Evolutionary conservation across 2,797 vertebrate genomes (phyloP), one percentile per base, ranked within the genome.

Genomic region (Rhabdomys pumilio): DNA sequence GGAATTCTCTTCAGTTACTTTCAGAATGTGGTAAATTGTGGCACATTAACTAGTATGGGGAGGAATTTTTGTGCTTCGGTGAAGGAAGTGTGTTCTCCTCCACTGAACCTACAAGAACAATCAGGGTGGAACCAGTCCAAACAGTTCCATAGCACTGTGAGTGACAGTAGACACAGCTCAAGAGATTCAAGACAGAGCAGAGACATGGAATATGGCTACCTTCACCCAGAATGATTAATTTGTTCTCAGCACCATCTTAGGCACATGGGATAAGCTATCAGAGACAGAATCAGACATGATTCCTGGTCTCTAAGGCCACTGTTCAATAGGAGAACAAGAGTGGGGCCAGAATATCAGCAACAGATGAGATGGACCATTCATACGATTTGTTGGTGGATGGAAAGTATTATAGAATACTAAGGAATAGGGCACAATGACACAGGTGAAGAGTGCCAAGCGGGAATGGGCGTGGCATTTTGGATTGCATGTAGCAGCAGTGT

Each of bases 81-180:
- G 22, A 59, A 94, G 10, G 44, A 53, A 61, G 73, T 26, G 8
- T 31, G 53, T 65, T 12, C 59, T 94, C 26, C 13, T 63, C 12
- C 2, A 3, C 31, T 0, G 15, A 41, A 15, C 31, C 69, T 55
- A 53, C 26, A 38, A 69, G 91, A 73, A 29, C 9, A 14, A 0
- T 55, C 15, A 50, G 6, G 31, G 14, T 73, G 6, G 10, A 20
- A n/a, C 50, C 41, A 9, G 44, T 34, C 17, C 6, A 6, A 3
- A 19, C 4, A 2, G 1, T 59, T 69, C 26, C 15, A 22, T 38
- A 29, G 55, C 8, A 10, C 31, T 19, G 3, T 20, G 34, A 89
- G 5, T 8, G 59, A 20, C 20, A 19, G n/a, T 1, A 2, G 34
- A 26, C 0, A 0, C 5, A 10, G 22, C 2, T 26, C 8, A 34